Evolutionary conservation across 2,888 invertebrate genomes (phyloP).

Genomic region (Chrysina gloriosa): DNA sequence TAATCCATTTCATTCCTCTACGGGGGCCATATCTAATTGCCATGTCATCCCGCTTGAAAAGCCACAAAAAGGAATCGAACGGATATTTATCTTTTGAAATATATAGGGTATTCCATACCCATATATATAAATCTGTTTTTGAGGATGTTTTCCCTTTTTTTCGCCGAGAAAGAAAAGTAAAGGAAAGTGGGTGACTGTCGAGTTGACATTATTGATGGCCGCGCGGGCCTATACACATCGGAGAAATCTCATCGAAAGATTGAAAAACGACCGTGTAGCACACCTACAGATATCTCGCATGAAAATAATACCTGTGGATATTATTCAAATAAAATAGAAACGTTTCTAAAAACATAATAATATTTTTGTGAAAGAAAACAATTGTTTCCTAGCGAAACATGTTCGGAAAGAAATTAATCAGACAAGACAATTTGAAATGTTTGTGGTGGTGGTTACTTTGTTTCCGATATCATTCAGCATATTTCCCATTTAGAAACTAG

Average conservation of each 20-base stretch:
- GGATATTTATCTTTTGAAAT: not conserved
- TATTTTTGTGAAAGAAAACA: too few species aligned
- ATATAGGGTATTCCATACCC: not conserved
- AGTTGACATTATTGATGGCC: not conserved
- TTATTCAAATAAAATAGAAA: too few species aligned
- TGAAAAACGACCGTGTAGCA: not conserved
- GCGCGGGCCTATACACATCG: not conserved
- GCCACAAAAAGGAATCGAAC: too few species aligned
- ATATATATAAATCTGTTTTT: slow-evolving; percentile 5
- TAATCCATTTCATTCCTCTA: not conserved
- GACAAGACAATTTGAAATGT: too few species aligned
- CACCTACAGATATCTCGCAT: not conserved
- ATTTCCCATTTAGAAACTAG: too few species aligned
- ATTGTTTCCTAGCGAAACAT: too few species aligned
- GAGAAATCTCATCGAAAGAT: not conserved
- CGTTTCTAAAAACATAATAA: too few species aligned
- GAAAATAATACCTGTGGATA: too few species aligned
- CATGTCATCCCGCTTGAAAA: not conserved
- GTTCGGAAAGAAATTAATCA: too few species aligned
- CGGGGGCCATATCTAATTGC: not conserved
- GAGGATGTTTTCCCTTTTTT: slow-evolving; percentile 2
- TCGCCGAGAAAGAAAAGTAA: not conserved
- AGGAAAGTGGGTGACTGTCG: not conserved
- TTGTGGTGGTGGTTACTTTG: too few species aligned
- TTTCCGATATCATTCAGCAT: too few species aligned